Base-by-base conservation (phyloP, 2,113 vertebrate species). In the Scophthalmus maximus region DNA sequence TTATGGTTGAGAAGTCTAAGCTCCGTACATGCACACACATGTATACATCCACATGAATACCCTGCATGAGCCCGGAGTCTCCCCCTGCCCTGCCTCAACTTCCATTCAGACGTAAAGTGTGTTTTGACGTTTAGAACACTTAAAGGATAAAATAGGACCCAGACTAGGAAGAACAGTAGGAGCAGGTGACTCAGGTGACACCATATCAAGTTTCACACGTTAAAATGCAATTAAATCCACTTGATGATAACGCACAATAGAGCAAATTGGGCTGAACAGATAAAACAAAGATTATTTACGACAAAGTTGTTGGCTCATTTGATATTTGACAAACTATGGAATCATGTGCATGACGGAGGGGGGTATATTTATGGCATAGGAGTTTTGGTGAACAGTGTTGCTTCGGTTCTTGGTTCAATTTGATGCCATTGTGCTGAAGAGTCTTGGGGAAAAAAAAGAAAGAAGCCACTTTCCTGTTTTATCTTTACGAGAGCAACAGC, bases 21-120 rank as follows among this genome's bases (percentile, higher is more conserved):
- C 46, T 40, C 17, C 23, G 63, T 61, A 10, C 75, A 73, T 65
- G 78, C 70, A 75, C 76, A 72, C 70, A 80, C 81, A 86, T 62
- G 64, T 53, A 78, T 34, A 46, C 50, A 25, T 38, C 9, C 53
- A 66, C 71, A 23, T 53, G 57, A 68, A 73, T 65, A 55, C 32
- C n/a, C 62, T 57, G 29, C 58, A 40, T 25, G 25, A 34, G 68
- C 68, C 76, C 34, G 38, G 3, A 40, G 47, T 27, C n/a, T 46
- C 49, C 25, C 4, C 32, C n/a, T 46, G 42, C 25, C 4, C 32
- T n/a, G 57, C 47, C 30, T 40, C 46, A 68, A 20, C 55, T 25
- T 47, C 26, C 32, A 34, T 20, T 38, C 50, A 32, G 30, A 59
- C 29, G n/a, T n/a, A n/a, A 6, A 29, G 26, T 18, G 22, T 26